A percentile compares a stretch with the other conserved stretches of the same genome.
These are phyloP conservation scores for Eremobia ochroleuca DNA, from an alignment of 2,888 invertebrate species.

Conservation along the genomic window DNA sequence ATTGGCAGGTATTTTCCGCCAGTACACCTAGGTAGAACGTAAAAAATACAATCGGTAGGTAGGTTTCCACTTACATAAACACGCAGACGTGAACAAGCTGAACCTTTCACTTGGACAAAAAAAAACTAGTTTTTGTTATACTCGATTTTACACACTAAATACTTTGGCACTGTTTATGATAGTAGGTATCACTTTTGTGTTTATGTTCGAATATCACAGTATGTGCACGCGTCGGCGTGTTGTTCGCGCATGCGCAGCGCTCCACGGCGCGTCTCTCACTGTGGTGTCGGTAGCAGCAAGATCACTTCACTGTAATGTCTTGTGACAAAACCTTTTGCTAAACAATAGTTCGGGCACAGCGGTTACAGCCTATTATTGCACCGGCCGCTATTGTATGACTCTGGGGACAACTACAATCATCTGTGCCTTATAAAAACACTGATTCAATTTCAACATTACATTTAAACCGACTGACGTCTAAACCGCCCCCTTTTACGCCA, in stretches of 20 bases:
- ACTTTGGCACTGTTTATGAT: slow-evolving; percentile 77
- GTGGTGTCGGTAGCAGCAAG: slow-evolving; percentile 71
- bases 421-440: slow-evolving; percentile 31
- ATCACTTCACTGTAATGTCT: slow-evolving; percentile 71
- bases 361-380: slow-evolving; percentile 51
- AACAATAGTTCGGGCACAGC: slow-evolving; percentile 60
- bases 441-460: slow-evolving; percentile 17
- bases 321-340: slow-evolving; percentile 66
- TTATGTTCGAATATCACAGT: slow-evolving; percentile 48
- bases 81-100: slow-evolving; percentile 64
- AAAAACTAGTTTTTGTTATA: slow-evolving; percentile 71
- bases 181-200: slow-evolving; percentile 68
- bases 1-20: slow-evolving; percentile 61
- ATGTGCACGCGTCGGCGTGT: slow-evolving; percentile 65
- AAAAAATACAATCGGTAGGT: slow-evolving; percentile 68
- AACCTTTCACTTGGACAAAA: slow-evolving; percentile 77
- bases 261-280: slow-evolving; percentile 85
- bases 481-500: slow-evolving; percentile 65
- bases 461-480: slow-evolving; percentile 26
- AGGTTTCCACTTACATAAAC: slow-evolving; percentile 84
- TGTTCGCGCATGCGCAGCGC: slow-evolving; percentile 85
- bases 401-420: slow-evolving; percentile 30
- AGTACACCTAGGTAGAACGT: slow-evolving; percentile 48
- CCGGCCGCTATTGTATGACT: slow-evolving; percentile 49
- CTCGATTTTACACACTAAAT: slow-evolving; percentile 74